Conservation (phyloP, 2,797 vertebrate genomes). For the Clangula hyemalis region DNA sequence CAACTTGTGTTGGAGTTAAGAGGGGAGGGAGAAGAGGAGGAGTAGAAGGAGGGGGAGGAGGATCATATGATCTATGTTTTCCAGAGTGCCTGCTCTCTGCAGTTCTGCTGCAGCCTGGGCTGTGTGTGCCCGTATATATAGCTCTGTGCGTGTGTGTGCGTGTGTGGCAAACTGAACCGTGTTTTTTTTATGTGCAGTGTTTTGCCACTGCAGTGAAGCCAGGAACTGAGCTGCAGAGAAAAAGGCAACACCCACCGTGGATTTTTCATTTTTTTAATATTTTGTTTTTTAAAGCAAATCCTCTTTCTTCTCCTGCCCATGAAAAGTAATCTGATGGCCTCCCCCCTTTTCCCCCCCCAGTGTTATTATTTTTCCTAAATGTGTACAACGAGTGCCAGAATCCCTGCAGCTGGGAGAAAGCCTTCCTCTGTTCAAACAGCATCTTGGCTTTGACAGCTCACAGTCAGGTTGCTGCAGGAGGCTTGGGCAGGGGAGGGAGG, state of each 20-base stretch:
- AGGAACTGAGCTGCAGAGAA: constrained; percentile 67
- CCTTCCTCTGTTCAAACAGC: constrained; percentile 18
- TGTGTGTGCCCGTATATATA: constrained; percentile 29
- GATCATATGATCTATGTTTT: constrained; percentile 79
- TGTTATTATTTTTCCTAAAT: constrained; percentile 40
- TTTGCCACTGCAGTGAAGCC: constrained; percentile 70
- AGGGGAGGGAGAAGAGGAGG: constrained; percentile 71
- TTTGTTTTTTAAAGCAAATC: constrained; percentile 5
- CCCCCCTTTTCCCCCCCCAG: accelerated
- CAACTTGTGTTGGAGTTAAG: constrained; percentile 67
- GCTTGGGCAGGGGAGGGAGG: constrained; percentile 5
- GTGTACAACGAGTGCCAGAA: constrained; percentile 40
- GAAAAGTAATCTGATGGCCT: background rate
- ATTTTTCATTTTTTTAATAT: background rate
- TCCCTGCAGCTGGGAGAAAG: constrained; percentile 58
- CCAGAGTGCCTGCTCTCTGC: constrained; percentile 71
- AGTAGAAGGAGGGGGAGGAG: constrained; percentile 64
- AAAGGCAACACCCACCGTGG: constrained; percentile 48
- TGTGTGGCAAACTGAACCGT: constrained; percentile 5
- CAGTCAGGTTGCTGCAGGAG: constrained; percentile 48
- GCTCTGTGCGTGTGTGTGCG: background rate
- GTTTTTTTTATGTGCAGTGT: constrained; percentile 65
- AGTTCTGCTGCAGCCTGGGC: constrained; percentile 67
- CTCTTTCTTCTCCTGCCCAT: background rate
- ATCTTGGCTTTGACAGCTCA: constrained; percentile 40